Conservation (phyloP, 2,888 invertebrate genomes). For the Melanostoma scalare region DNA sequence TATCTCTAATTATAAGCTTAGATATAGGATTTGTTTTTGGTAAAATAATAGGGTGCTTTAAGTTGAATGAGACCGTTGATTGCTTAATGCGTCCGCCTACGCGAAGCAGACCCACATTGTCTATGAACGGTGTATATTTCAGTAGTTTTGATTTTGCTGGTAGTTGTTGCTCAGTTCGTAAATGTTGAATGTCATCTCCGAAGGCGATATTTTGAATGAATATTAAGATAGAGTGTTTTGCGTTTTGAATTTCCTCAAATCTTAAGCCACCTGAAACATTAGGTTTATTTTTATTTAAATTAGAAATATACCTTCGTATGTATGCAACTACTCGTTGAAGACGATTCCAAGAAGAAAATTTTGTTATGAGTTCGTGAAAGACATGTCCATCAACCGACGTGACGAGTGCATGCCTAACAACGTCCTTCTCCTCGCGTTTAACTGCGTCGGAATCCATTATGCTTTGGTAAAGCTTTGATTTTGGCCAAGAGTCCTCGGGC, state of each 20-base stretch:
- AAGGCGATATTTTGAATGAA: neutral
- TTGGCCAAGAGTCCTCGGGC: conserved; percentile 5
- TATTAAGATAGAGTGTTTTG: neutral
- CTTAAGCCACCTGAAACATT: neutral
- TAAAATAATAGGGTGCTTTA: conserved; percentile 44
- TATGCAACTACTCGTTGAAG: neutral
- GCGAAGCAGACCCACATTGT: conserved; percentile 12
- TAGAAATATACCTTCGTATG: conserved; percentile 2
- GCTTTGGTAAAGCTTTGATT: neutral
- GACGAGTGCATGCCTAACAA: neutral
- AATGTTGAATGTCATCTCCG: conserved; percentile 10
- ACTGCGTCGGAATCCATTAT: neutral
- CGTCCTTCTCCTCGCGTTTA: neutral
- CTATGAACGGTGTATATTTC: conserved; percentile 21
- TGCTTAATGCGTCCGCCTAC: conserved; percentile 19
- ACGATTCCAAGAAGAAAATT: conserved; percentile 12
- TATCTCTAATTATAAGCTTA: conserved; percentile 27
- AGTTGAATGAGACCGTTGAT: conserved; percentile 18
- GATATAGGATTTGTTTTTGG: conserved; percentile 32
- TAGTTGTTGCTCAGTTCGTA: neutral
- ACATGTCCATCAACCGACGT: neutral
- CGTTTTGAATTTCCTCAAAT: neutral
- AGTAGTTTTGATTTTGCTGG: conserved; percentile 19
- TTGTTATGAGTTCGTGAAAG: neutral
- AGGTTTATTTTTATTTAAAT: neutral